Base-by-base conservation (phyloP, 2,888 invertebrate species). In the Meta bourneti region DNA sequence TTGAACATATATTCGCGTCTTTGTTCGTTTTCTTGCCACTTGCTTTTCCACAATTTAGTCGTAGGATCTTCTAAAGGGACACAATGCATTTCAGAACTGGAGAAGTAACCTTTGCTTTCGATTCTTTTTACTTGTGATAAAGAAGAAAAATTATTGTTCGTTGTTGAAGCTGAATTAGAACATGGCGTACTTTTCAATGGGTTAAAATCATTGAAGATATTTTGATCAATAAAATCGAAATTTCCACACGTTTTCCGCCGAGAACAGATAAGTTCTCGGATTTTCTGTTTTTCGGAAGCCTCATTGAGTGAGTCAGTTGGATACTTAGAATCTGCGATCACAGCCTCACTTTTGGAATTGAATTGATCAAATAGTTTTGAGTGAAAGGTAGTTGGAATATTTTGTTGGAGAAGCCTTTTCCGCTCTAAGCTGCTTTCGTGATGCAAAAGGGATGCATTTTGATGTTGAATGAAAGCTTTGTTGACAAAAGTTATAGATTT, bases 401-500 rank as follows among this genome's bases (percentile, higher is more conserved):
- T 91, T 1, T 82, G 79, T 1, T 16, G 75, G 71, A n/a, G 77
- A 78, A 16, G 20, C 19, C 19, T 84, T 88, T 78, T 79, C 49
- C 84, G 79, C 8, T 89, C 74, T 69, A 80, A 74, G 77, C 61
- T 74, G n/a, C 20, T 86, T 16, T 92, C 92, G 49, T 85, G 81
- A 16, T 84, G 54, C 19, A 80, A 51, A 52, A 72, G 69, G 16
- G 74, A 20, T n/a, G 80, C 71, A 70, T 87, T 91, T n/a, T 92
- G 92, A 34, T 92, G 92, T 13, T 92, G 92, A 8, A 89, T 78
- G 77, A 87, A 79, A 7, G 83, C 82, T 80, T 92, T 90, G 71
- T 92, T 92, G 16, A 90, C 34, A n/a, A 92, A 87, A 34, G 79
- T 88, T n/a, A 87, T 92, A 8, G 90, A 90, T 51, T 92, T 88